These are phyloP conservation scores for Stegophylla sp. DNA, from an alignment of 2,888 invertebrate species.

Conservation along the genomic window DNA sequence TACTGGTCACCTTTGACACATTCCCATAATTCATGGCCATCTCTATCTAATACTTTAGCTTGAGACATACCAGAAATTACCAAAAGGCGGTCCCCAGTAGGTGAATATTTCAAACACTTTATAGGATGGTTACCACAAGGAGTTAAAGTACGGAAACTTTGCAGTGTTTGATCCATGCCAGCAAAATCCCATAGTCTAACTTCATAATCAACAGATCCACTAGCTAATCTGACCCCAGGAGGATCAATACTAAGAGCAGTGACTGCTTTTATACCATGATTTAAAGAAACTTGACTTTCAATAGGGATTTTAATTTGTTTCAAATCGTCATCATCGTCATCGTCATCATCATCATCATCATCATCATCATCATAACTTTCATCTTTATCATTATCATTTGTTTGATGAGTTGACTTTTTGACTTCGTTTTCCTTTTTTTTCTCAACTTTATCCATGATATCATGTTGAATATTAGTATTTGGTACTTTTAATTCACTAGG, in stretches of 20 bases:
- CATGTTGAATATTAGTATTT: neutral
- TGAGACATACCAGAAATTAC: constrained; percentile 91
- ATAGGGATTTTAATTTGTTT: constrained; percentile 69
- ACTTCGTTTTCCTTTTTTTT: neutral
- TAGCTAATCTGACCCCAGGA: constrained; percentile 87
- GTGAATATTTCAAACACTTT: constrained; percentile 85
- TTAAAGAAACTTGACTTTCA: constrained; percentile 80
- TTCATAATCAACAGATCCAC: constrained; percentile 95
- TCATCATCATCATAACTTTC: constrained; percentile 67
- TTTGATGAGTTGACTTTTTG: constrained; percentile 20
- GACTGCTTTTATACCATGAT: constrained; percentile 88
- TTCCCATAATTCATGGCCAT: constrained; percentile 91
- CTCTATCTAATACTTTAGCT: constrained; percentile 91
- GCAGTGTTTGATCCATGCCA: constrained; percentile 92
- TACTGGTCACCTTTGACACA: constrained; percentile 96
- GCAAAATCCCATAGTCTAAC: constrained; percentile 98
- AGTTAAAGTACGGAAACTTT: constrained; percentile 89
- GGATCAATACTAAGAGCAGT: constrained; percentile 91
- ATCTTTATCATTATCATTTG: constrained; percentile 47
- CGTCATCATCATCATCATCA: constrained; percentile 66
- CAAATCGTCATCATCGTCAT: constrained; percentile 64
- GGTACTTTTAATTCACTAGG: constrained; percentile 11
- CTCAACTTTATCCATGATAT: neutral
- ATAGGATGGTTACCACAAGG: constrained; percentile 97
- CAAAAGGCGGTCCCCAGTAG: constrained; percentile 90